These are phyloP conservation scores for Dreissena rostriformis DNA, from an alignment of 1,140 invertebrate species.

Conservation along the genomic window DNA sequence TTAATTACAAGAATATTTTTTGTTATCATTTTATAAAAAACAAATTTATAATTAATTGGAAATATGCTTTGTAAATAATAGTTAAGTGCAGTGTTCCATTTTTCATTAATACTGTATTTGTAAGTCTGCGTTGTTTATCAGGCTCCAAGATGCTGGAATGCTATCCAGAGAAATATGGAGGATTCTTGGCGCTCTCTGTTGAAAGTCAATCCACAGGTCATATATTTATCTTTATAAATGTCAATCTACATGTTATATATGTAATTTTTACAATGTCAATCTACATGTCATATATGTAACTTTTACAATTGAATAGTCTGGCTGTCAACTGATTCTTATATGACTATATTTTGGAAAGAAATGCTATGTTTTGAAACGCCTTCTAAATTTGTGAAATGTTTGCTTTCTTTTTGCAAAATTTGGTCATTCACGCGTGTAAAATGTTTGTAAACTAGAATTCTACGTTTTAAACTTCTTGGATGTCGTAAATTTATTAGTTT, in stretches of 20 bases:
- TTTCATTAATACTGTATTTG: too few relatives aligned
- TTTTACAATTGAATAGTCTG: background rate
- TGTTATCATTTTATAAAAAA: background rate
- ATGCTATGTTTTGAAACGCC: too few relatives aligned
- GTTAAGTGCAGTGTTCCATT: too few relatives aligned
- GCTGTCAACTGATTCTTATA: background rate
- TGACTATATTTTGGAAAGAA: background rate
- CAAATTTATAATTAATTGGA: background rate
- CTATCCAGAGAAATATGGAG: slow-evolving; percentile 74
- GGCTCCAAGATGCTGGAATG: slow-evolving; percentile 60
- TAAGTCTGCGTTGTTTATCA: slow-evolving; percentile 14
- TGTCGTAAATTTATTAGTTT: too few relatives aligned
- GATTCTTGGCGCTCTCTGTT: slow-evolving; percentile 69
- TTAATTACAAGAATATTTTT: background rate
- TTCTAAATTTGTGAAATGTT: too few relatives aligned
- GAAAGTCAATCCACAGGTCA: slow-evolving; percentile 31
- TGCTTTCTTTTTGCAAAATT: too few relatives aligned
- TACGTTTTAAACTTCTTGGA: too few relatives aligned
- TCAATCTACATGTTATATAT: slow-evolving; percentile 30
- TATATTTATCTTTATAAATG: background rate
- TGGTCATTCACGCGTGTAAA: too few relatives aligned
- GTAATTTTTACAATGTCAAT: background rate
- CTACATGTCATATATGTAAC: background rate
- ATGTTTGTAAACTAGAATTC: too few relatives aligned
- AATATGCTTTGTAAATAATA: background rate